phyloP scores from a whole-genome alignment of 2,888 invertebrate species.

The Nomada ruficornis region DNA sequence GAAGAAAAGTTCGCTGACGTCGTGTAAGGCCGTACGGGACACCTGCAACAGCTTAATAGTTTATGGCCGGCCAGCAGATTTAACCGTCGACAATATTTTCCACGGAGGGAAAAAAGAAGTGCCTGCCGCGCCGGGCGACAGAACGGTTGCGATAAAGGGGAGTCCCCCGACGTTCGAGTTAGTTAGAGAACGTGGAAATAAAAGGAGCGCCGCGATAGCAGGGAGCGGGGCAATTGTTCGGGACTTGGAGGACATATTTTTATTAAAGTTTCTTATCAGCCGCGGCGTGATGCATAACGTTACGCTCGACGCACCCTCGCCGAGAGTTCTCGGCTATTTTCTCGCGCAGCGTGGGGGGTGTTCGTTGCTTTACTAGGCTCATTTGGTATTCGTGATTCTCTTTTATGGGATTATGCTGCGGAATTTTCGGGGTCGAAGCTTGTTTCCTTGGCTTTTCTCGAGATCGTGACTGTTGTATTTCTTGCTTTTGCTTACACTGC shows the following conservation, averaged over 20 bases:
- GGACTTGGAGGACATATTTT: constrained; percentile 23
- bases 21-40: constrained; percentile 70
- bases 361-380: too few species aligned
- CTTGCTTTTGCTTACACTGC: too few species aligned
- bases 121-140: not conserved
- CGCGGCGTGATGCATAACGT: constrained; percentile 20
- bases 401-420: too few species aligned
- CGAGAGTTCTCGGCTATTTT: not conserved
- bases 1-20: constrained; percentile 65
- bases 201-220: constrained; percentile 23
- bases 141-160: constrained; percentile 29
- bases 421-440: too few species aligned
- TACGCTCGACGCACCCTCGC: constrained; percentile 9
- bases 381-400: too few species aligned
- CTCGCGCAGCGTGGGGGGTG: not conserved
- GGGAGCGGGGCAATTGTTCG: constrained; percentile 44
- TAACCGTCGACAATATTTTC: constrained; percentile 66
- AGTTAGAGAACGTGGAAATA: constrained; percentile 33
- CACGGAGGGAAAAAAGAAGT: not conserved
- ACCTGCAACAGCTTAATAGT: constrained; percentile 77
- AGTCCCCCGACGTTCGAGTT: constrained; percentile 38
- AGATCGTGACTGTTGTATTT: too few species aligned
- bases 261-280: constrained; percentile 42
- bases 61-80: constrained; percentile 67
- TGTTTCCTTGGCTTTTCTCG: too few species aligned